These are phyloP conservation scores for Lasioglossum figueresi DNA, from an alignment of 2,888 invertebrate genomes.

Conservation along the genomic window DNA sequence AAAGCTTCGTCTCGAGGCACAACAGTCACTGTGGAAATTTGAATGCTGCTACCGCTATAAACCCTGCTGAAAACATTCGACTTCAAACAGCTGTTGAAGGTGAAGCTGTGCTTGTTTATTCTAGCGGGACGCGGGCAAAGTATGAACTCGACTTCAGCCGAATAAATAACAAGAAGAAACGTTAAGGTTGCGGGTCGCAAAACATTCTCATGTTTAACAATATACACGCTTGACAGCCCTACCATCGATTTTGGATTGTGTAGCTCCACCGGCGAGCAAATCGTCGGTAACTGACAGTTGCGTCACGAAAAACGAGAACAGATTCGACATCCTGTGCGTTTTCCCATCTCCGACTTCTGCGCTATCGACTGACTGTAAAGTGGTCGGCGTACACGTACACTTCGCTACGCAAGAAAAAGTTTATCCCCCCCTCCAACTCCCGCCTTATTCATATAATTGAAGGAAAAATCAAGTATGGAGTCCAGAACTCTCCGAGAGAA, in stretches of 20 bases:
- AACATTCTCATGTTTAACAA: neutral
- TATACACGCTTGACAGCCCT: neutral
- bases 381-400: neutral
- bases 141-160: neutral
- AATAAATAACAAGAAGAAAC: neutral
- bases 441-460: too few relatives aligned
- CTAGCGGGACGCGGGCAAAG: neutral
- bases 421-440: too few relatives aligned
- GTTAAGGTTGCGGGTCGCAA: neutral
- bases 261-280: neutral
- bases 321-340: neutral
- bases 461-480: too few relatives aligned
- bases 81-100: slow-evolving; percentile 74
- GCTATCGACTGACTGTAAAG: neutral
- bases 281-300: neutral
- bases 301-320: neutral
- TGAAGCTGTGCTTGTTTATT: slow-evolving; percentile 31
- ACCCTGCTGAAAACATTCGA: slow-evolving; percentile 72
- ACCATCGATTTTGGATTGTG: slow-evolving; percentile 8
- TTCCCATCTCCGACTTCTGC: neutral
- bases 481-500: too few relatives aligned
- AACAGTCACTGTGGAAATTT: slow-evolving; percentile 80
- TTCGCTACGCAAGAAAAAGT: too few relatives aligned
- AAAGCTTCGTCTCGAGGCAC: slow-evolving; percentile 68
- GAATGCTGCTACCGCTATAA: slow-evolving; percentile 74